Conservation (phyloP, 2,797 vertebrate species). For the Halcyon chelicuti region DNA sequence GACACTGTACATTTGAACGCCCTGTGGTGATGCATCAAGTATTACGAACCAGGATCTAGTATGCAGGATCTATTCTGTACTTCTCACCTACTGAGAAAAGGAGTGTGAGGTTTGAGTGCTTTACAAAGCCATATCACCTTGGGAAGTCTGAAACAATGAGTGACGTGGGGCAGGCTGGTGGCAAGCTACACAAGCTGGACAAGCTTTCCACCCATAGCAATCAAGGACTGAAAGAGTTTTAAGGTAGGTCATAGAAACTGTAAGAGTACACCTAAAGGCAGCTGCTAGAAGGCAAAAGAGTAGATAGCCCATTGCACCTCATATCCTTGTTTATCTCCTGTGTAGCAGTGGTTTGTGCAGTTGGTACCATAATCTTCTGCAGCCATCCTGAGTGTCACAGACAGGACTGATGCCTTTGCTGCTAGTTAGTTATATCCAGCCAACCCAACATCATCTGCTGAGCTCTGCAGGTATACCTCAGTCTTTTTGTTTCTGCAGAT, state of each 20-base stretch:
- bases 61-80: background rate
- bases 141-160: background rate
- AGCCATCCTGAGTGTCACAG: background rate
- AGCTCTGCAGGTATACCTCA: background rate
- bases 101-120: accelerated
- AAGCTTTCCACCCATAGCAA: background rate
- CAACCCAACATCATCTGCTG: accelerated
- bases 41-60: background rate
- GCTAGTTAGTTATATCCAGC: background rate
- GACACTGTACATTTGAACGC: accelerated
- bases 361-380: background rate
- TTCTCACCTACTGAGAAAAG: background rate
- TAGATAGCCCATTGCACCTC: accelerated
- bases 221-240: background rate
- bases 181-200: background rate
- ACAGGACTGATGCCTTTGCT: background rate
- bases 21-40: background rate
- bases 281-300: background rate
- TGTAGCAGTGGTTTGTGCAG: background rate
- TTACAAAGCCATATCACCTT: background rate
- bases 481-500: background rate
- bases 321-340: background rate
- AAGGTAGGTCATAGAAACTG: background rate
- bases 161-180: accelerated
- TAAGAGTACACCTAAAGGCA: background rate